Evolutionary conservation across 1,140 invertebrate genomes (phyloP), one percentile per base, ranked within the genome.

Genomic region (Drosophila tsacasi): DNA sequence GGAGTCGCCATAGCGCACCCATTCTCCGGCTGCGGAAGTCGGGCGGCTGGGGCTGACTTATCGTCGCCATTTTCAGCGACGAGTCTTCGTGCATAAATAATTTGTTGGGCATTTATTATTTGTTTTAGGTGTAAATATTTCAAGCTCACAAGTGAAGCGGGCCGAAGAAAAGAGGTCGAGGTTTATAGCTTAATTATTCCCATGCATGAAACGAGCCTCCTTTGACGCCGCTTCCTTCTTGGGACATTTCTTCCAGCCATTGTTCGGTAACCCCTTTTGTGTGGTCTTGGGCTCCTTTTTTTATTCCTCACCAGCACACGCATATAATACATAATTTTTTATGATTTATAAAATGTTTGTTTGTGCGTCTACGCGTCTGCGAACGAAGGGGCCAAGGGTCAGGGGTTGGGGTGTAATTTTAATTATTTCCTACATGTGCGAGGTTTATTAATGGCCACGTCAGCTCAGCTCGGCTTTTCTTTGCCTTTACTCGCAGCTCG

Each of bases 181-280:
- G 85, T 85, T 90, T 90, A 90, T 85, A 80, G 85, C 85, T 90
- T 90, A 90, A 90, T 90, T 90, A 90, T 90, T 86, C 65, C 61
- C 68, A 85, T 90, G 86, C 85, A 90, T 90, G 85, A 90, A 90
- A 90, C 64, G 67, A 58, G 57, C 47, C 61, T 59, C 40, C 66
- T 67, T 69, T 74, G 75, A 59, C 35, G 35, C 57, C 66, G 74
- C 75, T 82, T 79, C 69, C 72, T 64, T 59, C 46, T 66, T 21
- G 15, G 37, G 15, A 12, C 35, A 21, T 46, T 37, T 52, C 67
- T 49, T 67, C 32, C 65, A 21, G 49, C 46, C 46, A 73, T 73
- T 73, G 69, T 73, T 59, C 21, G 54, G 32, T 27, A 68, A 76
- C 68, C 54, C 39, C 44, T 61, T 66, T 39, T 54, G 65, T 62